Conservation (phyloP, 2,888 invertebrate species). For the Eupithecia dodoneata region DNA sequence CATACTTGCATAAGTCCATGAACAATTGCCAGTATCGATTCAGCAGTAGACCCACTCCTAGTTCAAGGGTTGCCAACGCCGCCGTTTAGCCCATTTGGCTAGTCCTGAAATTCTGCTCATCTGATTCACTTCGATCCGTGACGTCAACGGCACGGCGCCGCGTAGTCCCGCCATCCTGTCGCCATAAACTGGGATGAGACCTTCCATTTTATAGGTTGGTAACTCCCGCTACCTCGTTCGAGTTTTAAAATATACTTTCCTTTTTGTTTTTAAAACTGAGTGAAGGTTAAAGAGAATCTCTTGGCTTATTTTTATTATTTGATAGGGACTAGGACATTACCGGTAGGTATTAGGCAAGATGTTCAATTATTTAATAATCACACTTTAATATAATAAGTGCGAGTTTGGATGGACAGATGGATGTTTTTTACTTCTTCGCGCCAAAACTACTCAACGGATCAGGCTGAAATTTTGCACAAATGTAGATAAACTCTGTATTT, state of each 20-base stretch:
- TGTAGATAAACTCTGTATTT: too few relatives aligned
- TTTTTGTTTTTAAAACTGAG: conserved; percentile 1
- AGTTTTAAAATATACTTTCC: conserved; percentile 3
- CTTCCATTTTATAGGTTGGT: conserved; percentile 49
- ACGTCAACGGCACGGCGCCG: conserved; percentile 67
- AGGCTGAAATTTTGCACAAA: too few relatives aligned
- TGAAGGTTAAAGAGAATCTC: background rate
- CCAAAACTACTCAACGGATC: too few relatives aligned
- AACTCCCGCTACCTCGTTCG: conserved; percentile 1
- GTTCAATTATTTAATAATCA: background rate
- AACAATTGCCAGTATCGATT: conserved; percentile 6
- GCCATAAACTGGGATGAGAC: conserved; percentile 70
- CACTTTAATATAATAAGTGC: background rate
- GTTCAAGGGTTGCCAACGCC: conserved; percentile 46
- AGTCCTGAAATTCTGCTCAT: conserved; percentile 61
- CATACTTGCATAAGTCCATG: background rate
- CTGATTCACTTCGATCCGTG: conserved; percentile 68
- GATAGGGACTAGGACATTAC: background rate
- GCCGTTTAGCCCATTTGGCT: conserved; percentile 39
- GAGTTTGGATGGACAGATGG: too few relatives aligned
- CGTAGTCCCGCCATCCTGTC: conserved; percentile 67
- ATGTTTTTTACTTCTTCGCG: too few relatives aligned
- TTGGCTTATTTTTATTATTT: background rate
- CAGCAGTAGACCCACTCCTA: conserved; percentile 4
- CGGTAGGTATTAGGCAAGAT: background rate